A percentile compares a stretch with the other conserved stretches of the same genome.
Conservation (phyloP, 2,888 invertebrate species). For the Rugalucina vietnamica region DNA sequence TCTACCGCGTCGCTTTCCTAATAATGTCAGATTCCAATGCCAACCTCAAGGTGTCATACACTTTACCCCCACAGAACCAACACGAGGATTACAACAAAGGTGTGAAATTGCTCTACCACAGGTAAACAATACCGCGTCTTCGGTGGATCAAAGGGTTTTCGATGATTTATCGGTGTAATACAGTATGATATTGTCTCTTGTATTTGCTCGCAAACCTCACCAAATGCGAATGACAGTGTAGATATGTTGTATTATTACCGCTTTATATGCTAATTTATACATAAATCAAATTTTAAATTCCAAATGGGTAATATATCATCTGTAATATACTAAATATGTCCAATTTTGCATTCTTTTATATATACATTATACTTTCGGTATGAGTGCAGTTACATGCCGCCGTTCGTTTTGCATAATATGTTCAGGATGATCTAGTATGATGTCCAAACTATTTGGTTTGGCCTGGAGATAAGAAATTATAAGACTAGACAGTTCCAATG, state of each 20-base stretch:
- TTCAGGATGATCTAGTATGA: too few species aligned
- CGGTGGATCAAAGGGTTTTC: background rate
- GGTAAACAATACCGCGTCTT: background rate
- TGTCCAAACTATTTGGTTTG: too few species aligned
- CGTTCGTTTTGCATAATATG: too few species aligned
- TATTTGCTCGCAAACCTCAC: background rate
- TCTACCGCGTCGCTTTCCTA: too few species aligned
- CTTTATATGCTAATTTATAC: background rate
- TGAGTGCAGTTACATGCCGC: too few species aligned
- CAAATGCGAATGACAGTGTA: background rate
- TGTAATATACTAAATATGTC: background rate
- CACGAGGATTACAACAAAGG: background rate
- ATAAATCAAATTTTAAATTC: background rate
- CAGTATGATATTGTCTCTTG: conserved; percentile 1
- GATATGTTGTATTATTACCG: background rate
- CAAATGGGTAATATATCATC: background rate
- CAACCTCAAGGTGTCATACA: too few species aligned
- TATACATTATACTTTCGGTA: too few species aligned
- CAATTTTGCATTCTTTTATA: too few species aligned
- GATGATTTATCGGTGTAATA: conserved; percentile 4
- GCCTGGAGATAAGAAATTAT: too few species aligned
- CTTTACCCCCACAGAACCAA: background rate
- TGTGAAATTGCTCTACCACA: conserved; percentile 10
- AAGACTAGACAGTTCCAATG: too few species aligned
- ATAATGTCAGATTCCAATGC: too few species aligned